Evolutionary conservation across 2,888 invertebrate genomes (phyloP), one percentile per base, ranked within the genome.

Genomic region (Lordiphosa andalusiaca): DNA sequence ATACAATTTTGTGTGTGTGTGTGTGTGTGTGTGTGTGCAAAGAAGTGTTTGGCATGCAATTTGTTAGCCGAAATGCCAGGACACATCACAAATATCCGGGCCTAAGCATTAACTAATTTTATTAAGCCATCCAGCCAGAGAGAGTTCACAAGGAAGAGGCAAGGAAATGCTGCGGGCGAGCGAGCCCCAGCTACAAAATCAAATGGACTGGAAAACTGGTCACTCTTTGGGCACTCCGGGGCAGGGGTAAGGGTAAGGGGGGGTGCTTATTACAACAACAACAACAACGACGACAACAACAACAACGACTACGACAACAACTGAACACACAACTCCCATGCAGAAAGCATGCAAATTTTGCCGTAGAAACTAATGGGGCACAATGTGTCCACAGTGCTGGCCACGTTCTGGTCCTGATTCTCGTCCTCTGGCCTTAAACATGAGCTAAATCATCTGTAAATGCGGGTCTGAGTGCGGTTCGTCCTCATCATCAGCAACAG

Each of bases 371-470:
- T 81, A 81, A 81, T 81, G 86, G 81, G 83, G 81, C 81, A 84
- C 80, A 81, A 81, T 81, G 81, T 86, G 86, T 86, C 85, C 81
- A 71, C 67, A 69, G 49, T 60, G 68, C 6, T 59, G 63, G 48
- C 55, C 44, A 49, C 57, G 69, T 63, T 36, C 55, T 41, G 64
- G 62, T 53, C 64, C 76, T 30, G 7, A 62, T 63, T 36, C 55
- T 41, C 56, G 62, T 53, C 64, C 76, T 30, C 30, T 69, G 82
- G 65, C 86, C 86, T 82, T 84, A 84, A 78, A 84, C 85, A 81
- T 86, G 86, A 74, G 88, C 87, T 86, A 83, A 86, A 86, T 86
- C 88, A 86, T 86, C 86, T 87, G 86, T 85, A 77, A 85, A 84
- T 81, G 85, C 85, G 85, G 85, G 78, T 67, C 55, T 49, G 42